Evolutionary conservation across 2,113 vertebrate genomes (phyloP), one percentile per base, ranked within the genome.

Genomic region (Phylloscopus trochilus): DNA sequence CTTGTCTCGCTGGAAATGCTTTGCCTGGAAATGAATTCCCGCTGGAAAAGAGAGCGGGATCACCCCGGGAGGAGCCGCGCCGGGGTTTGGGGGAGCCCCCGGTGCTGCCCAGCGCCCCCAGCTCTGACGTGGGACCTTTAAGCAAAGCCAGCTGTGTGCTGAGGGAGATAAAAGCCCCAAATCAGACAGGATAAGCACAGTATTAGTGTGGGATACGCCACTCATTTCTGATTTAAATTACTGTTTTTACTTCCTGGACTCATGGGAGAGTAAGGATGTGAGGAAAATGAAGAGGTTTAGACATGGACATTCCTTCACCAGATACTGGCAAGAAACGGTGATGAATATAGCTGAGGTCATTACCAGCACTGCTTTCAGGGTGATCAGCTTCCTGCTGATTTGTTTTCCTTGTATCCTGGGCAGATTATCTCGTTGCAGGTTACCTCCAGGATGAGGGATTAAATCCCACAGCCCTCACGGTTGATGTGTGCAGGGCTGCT

Each of bases 61-160:
- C 58, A n/a, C 84, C 74, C 81, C 4, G 0, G 11, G 69, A 86
- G 92, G 82, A 56, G 91, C 85, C 26, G 7, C 5, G 28, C 17
- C 10, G 46, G 81, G 55, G 60, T 89, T 70, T 69, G 94, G 89
- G 96, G 92, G 94, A 94, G 94, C 93, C 93, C 78, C 67, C 11
- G 23, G 17, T 73, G 93, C 97, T 88, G 87, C 92, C 74, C 91
- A 73, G 93, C 86, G 30, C 96, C 91, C 74, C n/a, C 96, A 96
- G 97, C 97, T 97, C 93, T 97, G 93, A 97, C 96, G 93, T 96
- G 98, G 96, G 91, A 96, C 89, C 59, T 90, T 94, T 99, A 98
- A 99, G 97, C 95, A 96, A 95, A 98, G 97, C 98, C 98, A 99
- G 98, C 98, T 98, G 98, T 95, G 96, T 74, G 95, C 93, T 46